These are phyloP conservation scores for Entomyzon cyanotis DNA, from an alignment of 2,113 vertebrate genomes.

Conservation along the genomic window DNA sequence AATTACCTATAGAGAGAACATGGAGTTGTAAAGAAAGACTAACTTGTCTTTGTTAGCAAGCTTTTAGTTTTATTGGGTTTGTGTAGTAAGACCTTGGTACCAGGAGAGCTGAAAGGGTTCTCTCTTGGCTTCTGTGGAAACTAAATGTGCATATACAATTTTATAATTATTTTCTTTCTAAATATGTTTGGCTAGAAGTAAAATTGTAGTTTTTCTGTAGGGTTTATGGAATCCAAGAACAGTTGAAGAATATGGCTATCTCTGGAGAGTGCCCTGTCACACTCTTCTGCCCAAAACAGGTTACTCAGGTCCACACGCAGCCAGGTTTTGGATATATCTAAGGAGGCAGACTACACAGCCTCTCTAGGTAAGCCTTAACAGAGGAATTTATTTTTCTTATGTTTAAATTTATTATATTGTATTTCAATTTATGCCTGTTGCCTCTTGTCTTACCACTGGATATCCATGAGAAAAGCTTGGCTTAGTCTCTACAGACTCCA, in stretches of 20 bases:
- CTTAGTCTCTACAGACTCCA: neutral
- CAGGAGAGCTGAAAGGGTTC: neutral
- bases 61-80: neutral
- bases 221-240: neutral
- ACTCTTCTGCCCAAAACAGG: neutral
- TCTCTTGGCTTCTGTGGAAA: neutral
- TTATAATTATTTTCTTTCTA: neutral
- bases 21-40: neutral
- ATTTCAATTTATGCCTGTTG: neutral
- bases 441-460: neutral
- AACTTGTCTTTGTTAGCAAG: neutral
- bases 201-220: neutral
- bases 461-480: neutral
- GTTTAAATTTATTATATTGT: neutral
- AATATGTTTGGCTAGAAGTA: neutral
- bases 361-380: neutral
- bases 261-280: neutral
- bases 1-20: neutral
- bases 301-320: neutral
- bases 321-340: neutral
- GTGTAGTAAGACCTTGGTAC: neutral
- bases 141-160: neutral
- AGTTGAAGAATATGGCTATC: neutral
- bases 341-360: neutral
- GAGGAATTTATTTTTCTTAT: neutral